A percentile compares a stretch with the other conserved stretches of the same genome.
Evolutionary conservation across 2,797 vertebrate genomes (phyloP).

Genomic region (Molossus molossus): DNA sequence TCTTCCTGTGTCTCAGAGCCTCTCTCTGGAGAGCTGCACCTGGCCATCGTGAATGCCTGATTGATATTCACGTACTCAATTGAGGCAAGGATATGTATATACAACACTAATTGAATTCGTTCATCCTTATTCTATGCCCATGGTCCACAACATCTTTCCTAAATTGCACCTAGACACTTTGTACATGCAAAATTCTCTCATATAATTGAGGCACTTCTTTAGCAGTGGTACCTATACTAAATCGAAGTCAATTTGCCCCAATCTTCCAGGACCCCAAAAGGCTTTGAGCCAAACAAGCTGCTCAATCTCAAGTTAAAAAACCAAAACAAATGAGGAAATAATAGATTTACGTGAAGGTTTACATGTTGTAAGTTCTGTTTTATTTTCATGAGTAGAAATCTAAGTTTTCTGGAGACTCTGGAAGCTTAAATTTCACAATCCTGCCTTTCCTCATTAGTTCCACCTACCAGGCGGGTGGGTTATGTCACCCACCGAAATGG

Average conservation of each 20-base stretch:
- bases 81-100: neutral
- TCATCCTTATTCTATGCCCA: neutral
- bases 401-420: slow-evolving; percentile 76
- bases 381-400: slow-evolving; percentile 48
- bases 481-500: slow-evolving; percentile 79
- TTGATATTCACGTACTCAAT: neutral
- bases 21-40: neutral
- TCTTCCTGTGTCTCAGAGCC: neutral
- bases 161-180: neutral
- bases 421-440: slow-evolving; percentile 86
- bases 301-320: slow-evolving; percentile 13
- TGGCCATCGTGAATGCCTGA: neutral
- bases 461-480: slow-evolving; percentile 80
- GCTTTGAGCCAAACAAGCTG: neutral
- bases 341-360: slow-evolving; percentile 16
- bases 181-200: neutral
- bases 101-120: neutral
- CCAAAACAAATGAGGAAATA: slow-evolving; percentile 54
- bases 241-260: neutral
- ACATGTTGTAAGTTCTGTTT: neutral
- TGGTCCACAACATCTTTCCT: neutral
- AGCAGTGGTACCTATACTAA: neutral
- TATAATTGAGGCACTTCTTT: slow-evolving; percentile 1
- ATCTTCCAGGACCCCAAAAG: neutral
- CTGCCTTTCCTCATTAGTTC: slow-evolving; percentile 87